A percentile compares a stretch with the other conserved stretches of the same genome.
phyloP scores from a whole-genome alignment of 2,113 vertebrate genomes.

The Corvus hawaiiensis region DNA sequence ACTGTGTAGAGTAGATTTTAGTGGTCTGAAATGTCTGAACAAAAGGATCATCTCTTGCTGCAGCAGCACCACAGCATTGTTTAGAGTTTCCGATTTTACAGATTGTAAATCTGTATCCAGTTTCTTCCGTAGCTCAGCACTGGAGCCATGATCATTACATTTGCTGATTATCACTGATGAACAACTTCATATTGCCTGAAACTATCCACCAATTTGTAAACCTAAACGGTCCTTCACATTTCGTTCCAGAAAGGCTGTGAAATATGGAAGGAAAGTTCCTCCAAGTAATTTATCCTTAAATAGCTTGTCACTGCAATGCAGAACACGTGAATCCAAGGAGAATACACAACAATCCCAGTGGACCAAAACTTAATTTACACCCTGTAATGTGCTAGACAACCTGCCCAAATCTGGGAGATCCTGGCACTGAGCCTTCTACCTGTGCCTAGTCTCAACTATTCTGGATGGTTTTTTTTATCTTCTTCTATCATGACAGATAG shows the following conservation, averaged over 20 bases:
- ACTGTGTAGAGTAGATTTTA: background rate
- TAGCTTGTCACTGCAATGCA: background rate
- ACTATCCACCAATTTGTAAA: background rate
- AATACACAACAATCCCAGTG: background rate
- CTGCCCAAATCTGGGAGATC: background rate
- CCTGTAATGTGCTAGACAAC: background rate
- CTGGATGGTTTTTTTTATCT: background rate
- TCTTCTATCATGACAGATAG: background rate
- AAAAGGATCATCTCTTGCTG: background rate
- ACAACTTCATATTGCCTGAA: background rate
- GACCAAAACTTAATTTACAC: constrained; percentile 1
- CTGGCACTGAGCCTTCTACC: background rate
- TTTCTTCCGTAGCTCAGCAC: background rate
- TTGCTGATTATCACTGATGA: background rate
- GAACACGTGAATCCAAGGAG: background rate
- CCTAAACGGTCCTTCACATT: background rate
- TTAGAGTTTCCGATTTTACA: background rate
- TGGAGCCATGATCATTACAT: background rate
- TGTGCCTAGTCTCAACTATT: background rate
- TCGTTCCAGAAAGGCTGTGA: background rate
- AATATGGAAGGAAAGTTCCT: background rate
- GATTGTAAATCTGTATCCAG: background rate
- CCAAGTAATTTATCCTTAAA: background rate
- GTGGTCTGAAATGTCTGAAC: background rate
- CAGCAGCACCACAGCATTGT: background rate